Evolutionary conservation across 92 coral and sea anemone genomes (phyloP).

Genomic region (Epizoanthus fatuus): DNA sequence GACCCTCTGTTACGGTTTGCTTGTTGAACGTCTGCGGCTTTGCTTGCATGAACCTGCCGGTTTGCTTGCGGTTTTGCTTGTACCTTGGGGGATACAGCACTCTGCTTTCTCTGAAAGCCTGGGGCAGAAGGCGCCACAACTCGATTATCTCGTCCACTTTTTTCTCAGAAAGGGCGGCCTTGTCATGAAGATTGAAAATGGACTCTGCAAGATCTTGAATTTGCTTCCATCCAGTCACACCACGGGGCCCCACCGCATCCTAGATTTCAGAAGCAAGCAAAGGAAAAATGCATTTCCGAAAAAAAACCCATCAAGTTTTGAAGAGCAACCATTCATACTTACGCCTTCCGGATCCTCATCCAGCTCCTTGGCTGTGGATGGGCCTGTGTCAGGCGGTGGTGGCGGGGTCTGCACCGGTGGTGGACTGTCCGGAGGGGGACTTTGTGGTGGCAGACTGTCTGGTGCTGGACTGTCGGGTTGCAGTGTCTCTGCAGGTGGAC

Average conservation of each 20-base stretch:
- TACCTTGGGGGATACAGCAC: slow-evolving; percentile 35
- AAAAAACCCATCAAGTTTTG: too few species aligned
- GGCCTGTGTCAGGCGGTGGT: neutral
- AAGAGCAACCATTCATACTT: too few species aligned
- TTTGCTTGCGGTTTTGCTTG: neutral
- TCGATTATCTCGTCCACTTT: neutral
- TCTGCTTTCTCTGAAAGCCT: slow-evolving; percentile 14
- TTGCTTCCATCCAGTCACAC: slow-evolving; percentile 10
- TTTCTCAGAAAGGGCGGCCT: neutral
- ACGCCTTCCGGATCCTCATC: too few species aligned
- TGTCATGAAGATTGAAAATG: neutral
- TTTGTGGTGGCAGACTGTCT: too few species aligned
- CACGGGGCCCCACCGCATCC: slow-evolving; percentile 31
- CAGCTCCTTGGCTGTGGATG: neutral
- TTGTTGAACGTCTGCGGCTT: neutral
- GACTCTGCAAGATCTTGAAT: neutral
- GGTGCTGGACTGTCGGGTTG: too few species aligned
- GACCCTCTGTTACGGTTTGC: slow-evolving; percentile 34
- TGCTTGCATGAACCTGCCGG: neutral
- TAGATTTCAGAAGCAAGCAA: too few species aligned
- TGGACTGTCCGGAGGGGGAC: neutral
- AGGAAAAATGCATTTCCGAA: too few species aligned
- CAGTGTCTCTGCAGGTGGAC: neutral
- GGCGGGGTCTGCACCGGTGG: too few species aligned
- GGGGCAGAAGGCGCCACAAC: slow-evolving; percentile 25